Percentiles rank a stretch among this genome's conserved stretches.
These are phyloP conservation scores for Actenoides lindsayi DNA, from an alignment of 2,113 vertebrate species.

Conservation along the genomic window DNA sequence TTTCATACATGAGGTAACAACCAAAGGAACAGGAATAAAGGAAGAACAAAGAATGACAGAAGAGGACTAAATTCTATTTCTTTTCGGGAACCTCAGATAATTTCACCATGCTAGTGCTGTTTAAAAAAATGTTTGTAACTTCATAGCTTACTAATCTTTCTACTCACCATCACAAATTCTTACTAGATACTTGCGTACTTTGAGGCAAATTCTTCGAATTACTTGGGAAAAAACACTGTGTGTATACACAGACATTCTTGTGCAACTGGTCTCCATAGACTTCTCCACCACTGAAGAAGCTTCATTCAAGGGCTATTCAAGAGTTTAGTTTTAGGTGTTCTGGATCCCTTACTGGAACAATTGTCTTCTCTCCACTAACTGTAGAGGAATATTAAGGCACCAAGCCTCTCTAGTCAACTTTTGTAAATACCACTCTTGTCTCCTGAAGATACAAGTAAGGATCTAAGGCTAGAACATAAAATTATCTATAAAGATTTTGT, in stretches of 20 bases:
- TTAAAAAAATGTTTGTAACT: not conserved
- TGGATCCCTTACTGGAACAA: not conserved
- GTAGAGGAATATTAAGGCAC: not conserved
- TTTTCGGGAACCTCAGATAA: not conserved
- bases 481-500: not conserved
- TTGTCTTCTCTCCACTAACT: not conserved
- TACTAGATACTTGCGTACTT: not conserved
- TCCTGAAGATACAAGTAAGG: not conserved
- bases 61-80: not conserved
- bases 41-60: not conserved
- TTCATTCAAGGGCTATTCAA: not conserved
- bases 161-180: not conserved
- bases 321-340: not conserved
- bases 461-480: not conserved
- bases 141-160: not conserved
- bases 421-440: not conserved
- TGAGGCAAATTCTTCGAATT: not conserved
- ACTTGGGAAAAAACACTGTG: not conserved
- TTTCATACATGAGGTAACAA: not conserved
- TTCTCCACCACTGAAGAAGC: fast-evolving
- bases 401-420: not conserved
- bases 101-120: not conserved
- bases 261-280: not conserved
- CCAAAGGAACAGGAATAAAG: not conserved
- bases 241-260: not conserved